Percentiles rank a stretch among this genome's conserved stretches.
Evolutionary conservation across 2,113 vertebrate genomes (phyloP).

Genomic region (Eurypyga helias): DNA sequence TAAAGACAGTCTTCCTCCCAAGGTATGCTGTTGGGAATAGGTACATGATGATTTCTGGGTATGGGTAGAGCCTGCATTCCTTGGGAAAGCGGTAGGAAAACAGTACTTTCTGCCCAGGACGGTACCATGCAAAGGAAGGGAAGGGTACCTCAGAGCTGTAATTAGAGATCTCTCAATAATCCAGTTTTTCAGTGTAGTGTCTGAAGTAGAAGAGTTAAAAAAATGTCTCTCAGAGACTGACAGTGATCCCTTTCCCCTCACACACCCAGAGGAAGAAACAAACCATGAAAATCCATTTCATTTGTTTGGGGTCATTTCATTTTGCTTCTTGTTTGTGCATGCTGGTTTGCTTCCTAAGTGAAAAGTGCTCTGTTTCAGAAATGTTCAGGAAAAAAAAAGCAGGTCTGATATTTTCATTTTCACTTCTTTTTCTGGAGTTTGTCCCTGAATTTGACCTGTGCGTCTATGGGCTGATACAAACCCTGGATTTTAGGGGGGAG

Average conservation of each 20-base stretch:
- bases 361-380: background rate
- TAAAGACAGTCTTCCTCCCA: background rate
- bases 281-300: constrained; percentile 47
- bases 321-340: constrained; percentile 7
- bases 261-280: background rate
- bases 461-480: background rate
- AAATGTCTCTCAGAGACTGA: background rate
- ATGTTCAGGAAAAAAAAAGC: background rate
- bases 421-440: background rate
- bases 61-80: background rate
- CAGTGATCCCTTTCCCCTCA: constrained; percentile 10
- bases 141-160: background rate
- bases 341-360: background rate
- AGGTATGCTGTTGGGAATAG: background rate
- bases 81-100: background rate
- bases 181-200: background rate
- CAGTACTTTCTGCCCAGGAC: background rate
- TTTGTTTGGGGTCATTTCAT: constrained; percentile 52
- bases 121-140: background rate
- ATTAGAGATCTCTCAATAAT: constrained; percentile 8
- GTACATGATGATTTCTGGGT: background rate
- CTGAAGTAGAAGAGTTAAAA: constrained; percentile 24
- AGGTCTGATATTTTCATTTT: background rate
- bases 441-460: background rate
- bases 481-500: background rate